Base-by-base conservation (phyloP, 2,888 invertebrate genomes). In the Sepiola atlantica region DNA sequence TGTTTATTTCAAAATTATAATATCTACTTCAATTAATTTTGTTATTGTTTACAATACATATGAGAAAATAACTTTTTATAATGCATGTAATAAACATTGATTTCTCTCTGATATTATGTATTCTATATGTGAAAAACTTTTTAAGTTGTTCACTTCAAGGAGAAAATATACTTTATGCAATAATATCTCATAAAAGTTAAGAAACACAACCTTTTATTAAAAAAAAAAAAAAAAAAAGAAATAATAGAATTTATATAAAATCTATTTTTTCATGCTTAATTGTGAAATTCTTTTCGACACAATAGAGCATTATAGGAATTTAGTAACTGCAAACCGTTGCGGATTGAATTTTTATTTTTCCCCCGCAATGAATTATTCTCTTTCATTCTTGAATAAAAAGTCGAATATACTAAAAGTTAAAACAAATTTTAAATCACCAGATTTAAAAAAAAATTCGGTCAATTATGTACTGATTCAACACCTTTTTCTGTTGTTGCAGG, bases 251-350 rank as follows among this genome's bases (percentile, higher is more conserved):
- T 77, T 77, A 77, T 77, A 28, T 77, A 28, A 77, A 32, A 21
- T 20, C 21, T 32, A 16, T 77, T 77, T 77, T 32, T 77, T 77
- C 2, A n/a, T 16, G 1, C n/a, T 77, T 77, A 77, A 77, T 77
- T 77, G n/a, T 77, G 77, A 77, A 77, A 77, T 77, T 77, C 77
- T 77, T 77, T n/a, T 77, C 77, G 16, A n/a, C 77, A 77, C 77
- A 77, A 77, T 77, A 77, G 77, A 77, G n/a, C n/a, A n/a, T 77
- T 32, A 77, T 77, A n/a, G n/a, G 77, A 77, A 77, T n/a, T 77
- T 77, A 77, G 77, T 77, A 77, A n/a, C 77, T 77, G 77, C 10
- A 10, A 77, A 77, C 77, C n/a, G n/a, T 18, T 77, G 77, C 77
- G 18, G n/a, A n/a, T n/a, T n/a, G n/a, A 32, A 77, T 77, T 77